phyloP scores from a whole-genome alignment of 1,140 invertebrate species.

The Dysdera silvatica region DNA sequence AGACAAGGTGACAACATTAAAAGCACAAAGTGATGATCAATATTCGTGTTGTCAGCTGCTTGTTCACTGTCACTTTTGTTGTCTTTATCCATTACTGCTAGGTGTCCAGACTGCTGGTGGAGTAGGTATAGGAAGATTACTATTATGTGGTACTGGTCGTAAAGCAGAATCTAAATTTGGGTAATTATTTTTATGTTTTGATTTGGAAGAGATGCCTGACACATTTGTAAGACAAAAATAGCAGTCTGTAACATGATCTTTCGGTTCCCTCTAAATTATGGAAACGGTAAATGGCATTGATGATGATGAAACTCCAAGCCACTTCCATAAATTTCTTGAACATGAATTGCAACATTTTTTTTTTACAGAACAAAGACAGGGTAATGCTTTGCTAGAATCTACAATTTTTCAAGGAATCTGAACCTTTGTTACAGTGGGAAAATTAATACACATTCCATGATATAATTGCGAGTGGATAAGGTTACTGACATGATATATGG shows the following conservation, averaged over 20 bases:
- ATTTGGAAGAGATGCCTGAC: neutral
- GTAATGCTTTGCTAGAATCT: too few relatives aligned
- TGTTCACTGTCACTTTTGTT: too few relatives aligned
- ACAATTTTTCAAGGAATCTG: too few relatives aligned
- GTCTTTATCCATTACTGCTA: too few relatives aligned
- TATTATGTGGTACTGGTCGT: neutral
- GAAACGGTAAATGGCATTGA: neutral
- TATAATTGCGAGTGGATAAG: too few relatives aligned
- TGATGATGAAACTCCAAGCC: neutral
- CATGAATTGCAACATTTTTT: neutral
- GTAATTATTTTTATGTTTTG: neutral
- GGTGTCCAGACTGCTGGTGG: constrained; percentile 1
- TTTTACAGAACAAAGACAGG: too few relatives aligned
- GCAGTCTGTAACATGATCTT: neutral
- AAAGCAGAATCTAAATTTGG: neutral
- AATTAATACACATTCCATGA: too few relatives aligned
- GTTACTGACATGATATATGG: too few relatives aligned
- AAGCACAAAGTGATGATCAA: too few relatives aligned
- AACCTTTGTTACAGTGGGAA: too few relatives aligned
- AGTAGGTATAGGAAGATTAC: neutral
- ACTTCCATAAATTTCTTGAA: neutral
- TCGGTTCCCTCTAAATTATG: neutral
- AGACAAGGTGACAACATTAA: too few relatives aligned
- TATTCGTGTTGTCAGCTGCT: too few relatives aligned
- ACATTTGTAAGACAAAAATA: neutral